Evolutionary conservation across 2,113 vertebrate species (phyloP).

Genomic region (Mus spicilegus): DNA sequence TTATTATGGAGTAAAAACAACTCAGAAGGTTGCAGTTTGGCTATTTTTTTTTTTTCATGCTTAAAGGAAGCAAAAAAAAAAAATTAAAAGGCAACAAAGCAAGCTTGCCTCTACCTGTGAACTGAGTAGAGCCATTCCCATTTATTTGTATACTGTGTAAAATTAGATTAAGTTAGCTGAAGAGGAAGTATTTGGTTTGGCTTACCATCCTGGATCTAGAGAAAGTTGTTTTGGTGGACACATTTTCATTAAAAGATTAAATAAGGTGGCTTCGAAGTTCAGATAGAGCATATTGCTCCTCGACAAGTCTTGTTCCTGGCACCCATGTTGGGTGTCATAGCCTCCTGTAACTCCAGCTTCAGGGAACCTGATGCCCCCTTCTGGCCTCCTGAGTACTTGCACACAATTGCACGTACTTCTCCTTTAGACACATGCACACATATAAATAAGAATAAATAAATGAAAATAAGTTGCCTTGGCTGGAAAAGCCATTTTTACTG

Average conservation of each 20-base stretch:
- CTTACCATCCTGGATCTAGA: slow-evolving; percentile 19
- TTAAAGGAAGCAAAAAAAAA: not conserved
- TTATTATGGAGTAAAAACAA: slow-evolving; percentile 23
- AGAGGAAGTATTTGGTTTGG: slow-evolving; percentile 6
- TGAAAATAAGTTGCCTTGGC: slow-evolving; percentile 6
- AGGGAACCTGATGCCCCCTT: not conserved
- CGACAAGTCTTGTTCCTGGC: not conserved
- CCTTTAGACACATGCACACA: not conserved
- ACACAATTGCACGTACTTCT: not conserved
- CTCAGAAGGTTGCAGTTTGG: not conserved
- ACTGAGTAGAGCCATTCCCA: not conserved
- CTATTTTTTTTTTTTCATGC: not conserved
- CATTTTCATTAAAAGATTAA: slow-evolving; percentile 25
- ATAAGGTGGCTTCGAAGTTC: not conserved
- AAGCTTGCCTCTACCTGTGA: not conserved
- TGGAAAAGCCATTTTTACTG: slow-evolving; percentile 14
- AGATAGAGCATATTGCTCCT: not conserved
- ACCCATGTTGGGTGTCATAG: not conserved
- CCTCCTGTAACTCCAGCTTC: not conserved
- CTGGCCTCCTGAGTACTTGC: not conserved
- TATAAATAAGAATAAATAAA: not conserved
- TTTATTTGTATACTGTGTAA: not conserved
- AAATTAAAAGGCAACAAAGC: not conserved
- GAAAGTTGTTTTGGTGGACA: not conserved
- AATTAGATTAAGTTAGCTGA: slow-evolving; percentile 36